Percentiles rank a stretch among this genome's conserved stretches.
phyloP scores from a whole-genome alignment of 2,888 invertebrate genomes.

The Acleris cristana region DNA sequence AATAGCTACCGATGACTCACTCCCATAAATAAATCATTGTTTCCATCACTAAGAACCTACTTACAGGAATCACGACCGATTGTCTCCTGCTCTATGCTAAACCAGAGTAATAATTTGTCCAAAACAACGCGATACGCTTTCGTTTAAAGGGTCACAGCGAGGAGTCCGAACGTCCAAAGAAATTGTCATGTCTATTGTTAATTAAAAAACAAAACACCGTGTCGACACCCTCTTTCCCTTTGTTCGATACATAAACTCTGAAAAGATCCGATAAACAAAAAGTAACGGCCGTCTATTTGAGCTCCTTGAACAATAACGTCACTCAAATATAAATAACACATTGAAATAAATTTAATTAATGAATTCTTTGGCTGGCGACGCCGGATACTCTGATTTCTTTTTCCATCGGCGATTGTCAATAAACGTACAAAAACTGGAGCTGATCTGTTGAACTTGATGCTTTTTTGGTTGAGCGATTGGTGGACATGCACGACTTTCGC shows the following conservation, averaged over 20 bases:
- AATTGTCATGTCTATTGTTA: slow-evolving; percentile 63
- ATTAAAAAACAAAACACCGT: slow-evolving; percentile 76
- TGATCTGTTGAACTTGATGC: slow-evolving; percentile 61
- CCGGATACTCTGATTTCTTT: slow-evolving; percentile 19
- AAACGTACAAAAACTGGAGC: slow-evolving; percentile 61
- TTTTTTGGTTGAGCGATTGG: slow-evolving; percentile 72
- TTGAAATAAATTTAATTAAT: slow-evolving; percentile 27
- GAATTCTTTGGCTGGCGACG: slow-evolving; percentile 14
- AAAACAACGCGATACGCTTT: slow-evolving; percentile 69
- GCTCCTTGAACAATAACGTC: slow-evolving; percentile 5
- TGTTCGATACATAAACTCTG: slow-evolving; percentile 69
- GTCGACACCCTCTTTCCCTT: slow-evolving; percentile 80
- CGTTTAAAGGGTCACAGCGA: slow-evolving; percentile 73
- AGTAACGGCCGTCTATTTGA: slow-evolving; percentile 67
- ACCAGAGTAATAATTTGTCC: slow-evolving; percentile 82
- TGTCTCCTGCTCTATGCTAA: slow-evolving; percentile 74
- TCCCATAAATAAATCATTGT: slow-evolving; percentile 79
- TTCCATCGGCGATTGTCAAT: slow-evolving; percentile 49
- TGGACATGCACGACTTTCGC: slow-evolving; percentile 81
- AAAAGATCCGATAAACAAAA: slow-evolving; percentile 66
- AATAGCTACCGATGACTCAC: slow-evolving; percentile 78
- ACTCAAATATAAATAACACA: slow-evolving; percentile 18
- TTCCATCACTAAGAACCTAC: slow-evolving; percentile 57
- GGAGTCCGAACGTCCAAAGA: slow-evolving; percentile 67
- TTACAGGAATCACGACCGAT: slow-evolving; percentile 78